Percentiles rank a stretch among this genome's conserved stretches.
Evolutionary conservation across 2,797 vertebrate genomes (phyloP).

Genomic region (Nyctibius grandis): DNA sequence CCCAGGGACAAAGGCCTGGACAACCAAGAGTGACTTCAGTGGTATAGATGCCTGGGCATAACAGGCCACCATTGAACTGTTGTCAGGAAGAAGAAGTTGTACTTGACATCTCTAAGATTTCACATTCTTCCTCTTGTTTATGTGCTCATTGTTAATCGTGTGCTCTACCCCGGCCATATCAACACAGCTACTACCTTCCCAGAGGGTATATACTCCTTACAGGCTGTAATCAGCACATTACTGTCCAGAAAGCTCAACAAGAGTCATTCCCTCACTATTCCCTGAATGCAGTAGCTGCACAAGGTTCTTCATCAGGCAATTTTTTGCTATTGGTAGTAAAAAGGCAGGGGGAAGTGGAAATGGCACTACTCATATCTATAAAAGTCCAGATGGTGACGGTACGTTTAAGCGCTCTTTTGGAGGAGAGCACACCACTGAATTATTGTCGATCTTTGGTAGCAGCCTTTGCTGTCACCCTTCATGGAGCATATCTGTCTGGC

Average conservation of each 20-base stretch:
- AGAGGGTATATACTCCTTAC: background rate
- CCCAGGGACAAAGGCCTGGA: background rate
- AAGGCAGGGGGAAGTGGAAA: background rate
- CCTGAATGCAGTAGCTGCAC: background rate
- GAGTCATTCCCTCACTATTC: background rate
- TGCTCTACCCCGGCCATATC: background rate
- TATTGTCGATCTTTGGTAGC: background rate
- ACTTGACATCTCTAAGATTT: background rate
- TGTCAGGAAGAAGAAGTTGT: background rate
- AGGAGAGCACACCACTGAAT: background rate
- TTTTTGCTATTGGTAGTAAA: background rate
- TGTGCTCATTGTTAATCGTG: rapidly evolving
- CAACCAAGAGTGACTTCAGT: background rate
- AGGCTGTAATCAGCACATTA: background rate
- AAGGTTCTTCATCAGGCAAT: background rate
- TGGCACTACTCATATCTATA: background rate
- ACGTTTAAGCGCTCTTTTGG: background rate
- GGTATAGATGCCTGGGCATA: background rate
- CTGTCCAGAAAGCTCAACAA: background rate
- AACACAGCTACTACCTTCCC: background rate
- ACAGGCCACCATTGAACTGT: background rate
- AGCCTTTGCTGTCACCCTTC: background rate
- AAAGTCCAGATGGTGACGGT: background rate
- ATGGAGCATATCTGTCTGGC: background rate
- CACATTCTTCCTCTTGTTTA: background rate